Base-by-base conservation (phyloP, 2,888 invertebrate genomes). In the Drosophila anceps region DNA sequence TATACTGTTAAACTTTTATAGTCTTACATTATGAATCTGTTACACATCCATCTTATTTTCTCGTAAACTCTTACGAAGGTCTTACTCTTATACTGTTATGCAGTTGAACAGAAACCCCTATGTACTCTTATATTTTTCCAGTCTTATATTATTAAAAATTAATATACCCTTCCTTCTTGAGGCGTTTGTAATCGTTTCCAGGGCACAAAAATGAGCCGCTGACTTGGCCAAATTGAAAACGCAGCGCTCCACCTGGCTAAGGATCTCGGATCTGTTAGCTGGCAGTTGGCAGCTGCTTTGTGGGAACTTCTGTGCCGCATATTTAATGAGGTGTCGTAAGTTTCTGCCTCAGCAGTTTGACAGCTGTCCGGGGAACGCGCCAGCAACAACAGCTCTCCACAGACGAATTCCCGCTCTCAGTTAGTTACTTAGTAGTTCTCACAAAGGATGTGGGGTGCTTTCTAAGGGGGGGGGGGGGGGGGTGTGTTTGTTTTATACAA, bases 341-440 rank as follows among this genome's bases (percentile, higher is more conserved):
- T 79, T 82, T 82, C 79, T 79, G 69, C 66, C 82, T 75, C 69
- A 81, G 64, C 76, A 76, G 73, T 74, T 82, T 81, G 82, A 81
- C 81, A 81, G 78, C 70, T 81, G 75, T 72, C 75, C 70, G 59
- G 75, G 78, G 81, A 80, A 41, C 48, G 60, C 65, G 71, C 57
- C 39, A 39, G 13, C 33, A 31, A 24, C 24, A 24, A 27, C 37
- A 10, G 27, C 12, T 55, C 57, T 57, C 33, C n/a, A 46, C 65
- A 79, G 75, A 77, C 61, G 79, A 63, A 79, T 77, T 55, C 18
- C 35, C 55, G 41, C 41, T 43, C 55, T 44, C 58, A 37, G 37
- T 69, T 29, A 51, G 53, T 58, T 75, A 58, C 65, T 69, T 69
- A 57, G 57, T 71, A 57, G 57, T 43, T 57, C 20, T 33, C 31